phyloP scores from a whole-genome alignment of 2,888 invertebrate genomes.

The Philereme transversata region DNA sequence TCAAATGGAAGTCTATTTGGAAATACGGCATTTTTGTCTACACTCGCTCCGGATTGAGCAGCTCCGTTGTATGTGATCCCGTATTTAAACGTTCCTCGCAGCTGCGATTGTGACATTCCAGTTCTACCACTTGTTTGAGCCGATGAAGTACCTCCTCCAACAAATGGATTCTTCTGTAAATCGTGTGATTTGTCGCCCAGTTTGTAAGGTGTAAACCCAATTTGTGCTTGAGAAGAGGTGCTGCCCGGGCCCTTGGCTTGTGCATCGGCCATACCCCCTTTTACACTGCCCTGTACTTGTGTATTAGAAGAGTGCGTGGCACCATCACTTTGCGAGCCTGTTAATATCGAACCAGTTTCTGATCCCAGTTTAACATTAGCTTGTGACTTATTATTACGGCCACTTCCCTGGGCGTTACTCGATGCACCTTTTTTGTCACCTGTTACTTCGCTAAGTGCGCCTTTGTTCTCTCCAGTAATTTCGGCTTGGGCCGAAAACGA shows the following conservation, averaged over 20 bases:
- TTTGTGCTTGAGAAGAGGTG: slow-evolving; percentile 94
- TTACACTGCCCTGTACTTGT: slow-evolving; percentile 91
- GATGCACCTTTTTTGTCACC: slow-evolving; percentile 90
- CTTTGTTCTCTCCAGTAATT: slow-evolving; percentile 89
- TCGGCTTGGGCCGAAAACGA: slow-evolving; percentile 93
- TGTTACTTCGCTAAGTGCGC: slow-evolving; percentile 87
- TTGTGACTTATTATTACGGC: slow-evolving; percentile 90
- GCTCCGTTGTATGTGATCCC: slow-evolving; percentile 91
- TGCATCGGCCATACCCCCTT: slow-evolving; percentile 93
- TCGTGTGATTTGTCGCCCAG: slow-evolving; percentile 83
- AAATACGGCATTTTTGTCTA: slow-evolving; percentile 81
- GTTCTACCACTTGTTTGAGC: slow-evolving; percentile 90
- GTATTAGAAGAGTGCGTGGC: slow-evolving; percentile 90
- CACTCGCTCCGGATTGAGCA: slow-evolving; percentile 92
- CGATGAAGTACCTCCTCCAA: slow-evolving; percentile 90
- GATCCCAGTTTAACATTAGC: slow-evolving; percentile 90
- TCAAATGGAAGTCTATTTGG: slow-evolving; percentile 70
- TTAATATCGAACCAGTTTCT: slow-evolving; percentile 89
- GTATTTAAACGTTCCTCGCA: slow-evolving; percentile 91
- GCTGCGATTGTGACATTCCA: slow-evolving; percentile 92
- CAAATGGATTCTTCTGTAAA: slow-evolving; percentile 83
- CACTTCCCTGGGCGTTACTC: slow-evolving; percentile 90
- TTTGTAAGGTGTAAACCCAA: slow-evolving; percentile 91
- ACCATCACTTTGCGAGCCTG: slow-evolving; percentile 90
- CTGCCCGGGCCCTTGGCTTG: slow-evolving; percentile 93